Evolutionary conservation across 2,797 vertebrate species (phyloP).

Genomic region (Cynopterus sphinx): DNA sequence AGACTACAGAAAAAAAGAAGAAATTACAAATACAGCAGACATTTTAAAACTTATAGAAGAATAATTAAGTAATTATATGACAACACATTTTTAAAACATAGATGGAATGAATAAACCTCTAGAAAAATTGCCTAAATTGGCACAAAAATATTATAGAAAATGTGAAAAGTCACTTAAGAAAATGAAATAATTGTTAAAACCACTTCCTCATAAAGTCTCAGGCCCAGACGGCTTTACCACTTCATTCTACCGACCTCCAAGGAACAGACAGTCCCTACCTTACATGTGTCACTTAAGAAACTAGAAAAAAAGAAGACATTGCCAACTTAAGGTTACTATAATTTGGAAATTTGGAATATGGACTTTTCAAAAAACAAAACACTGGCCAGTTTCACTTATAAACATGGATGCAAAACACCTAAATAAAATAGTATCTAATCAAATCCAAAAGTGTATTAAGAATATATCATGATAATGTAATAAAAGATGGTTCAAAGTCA

Average conservation of each 20-base stretch:
- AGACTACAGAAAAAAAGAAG: constrained; percentile 2
- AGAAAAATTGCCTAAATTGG: background rate
- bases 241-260: background rate
- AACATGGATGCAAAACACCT: background rate
- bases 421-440: constrained; percentile 9
- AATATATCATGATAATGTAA: background rate
- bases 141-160: background rate
- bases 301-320: background rate
- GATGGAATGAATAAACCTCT: background rate
- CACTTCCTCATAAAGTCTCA: background rate
- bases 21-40: background rate
- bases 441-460: background rate
- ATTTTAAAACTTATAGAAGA: background rate
- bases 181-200: background rate
- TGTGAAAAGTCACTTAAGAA: background rate
- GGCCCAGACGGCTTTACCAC: background rate
- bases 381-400: background rate
- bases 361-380: background rate
- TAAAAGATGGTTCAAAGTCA: background rate
- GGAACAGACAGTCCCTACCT: background rate
- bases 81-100: background rate
- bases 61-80: background rate
- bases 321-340: background rate
- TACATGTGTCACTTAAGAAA: background rate
- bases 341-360: background rate